Evolutionary conservation across 2,888 invertebrate genomes (phyloP).

Genomic region (Spisula solida): DNA sequence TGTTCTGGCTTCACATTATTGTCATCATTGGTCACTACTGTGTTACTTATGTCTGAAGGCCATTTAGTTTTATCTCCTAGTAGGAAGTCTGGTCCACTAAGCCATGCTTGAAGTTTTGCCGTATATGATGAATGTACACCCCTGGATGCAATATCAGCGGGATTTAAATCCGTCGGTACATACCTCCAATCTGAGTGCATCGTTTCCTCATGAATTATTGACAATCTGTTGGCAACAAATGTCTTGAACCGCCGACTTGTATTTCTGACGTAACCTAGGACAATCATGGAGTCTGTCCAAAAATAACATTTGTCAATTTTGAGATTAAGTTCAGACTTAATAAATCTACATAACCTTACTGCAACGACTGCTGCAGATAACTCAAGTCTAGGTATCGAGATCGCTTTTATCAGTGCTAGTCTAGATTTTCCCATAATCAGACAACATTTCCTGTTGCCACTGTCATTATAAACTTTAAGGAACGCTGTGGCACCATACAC

Average conservation of each 20-base stretch:
- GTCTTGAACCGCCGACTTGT: slow-evolving; percentile 36
- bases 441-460: slow-evolving; percentile 20
- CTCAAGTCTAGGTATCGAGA: slow-evolving; percentile 57
- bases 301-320: slow-evolving; percentile 18
- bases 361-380: slow-evolving; percentile 45
- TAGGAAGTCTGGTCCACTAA: neutral
- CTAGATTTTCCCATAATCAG: slow-evolving; percentile 51
- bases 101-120: slow-evolving; percentile 23
- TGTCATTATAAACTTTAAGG: slow-evolving; percentile 34
- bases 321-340: slow-evolving; percentile 29
- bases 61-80: too few relatives aligned
- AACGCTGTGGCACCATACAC: slow-evolving; percentile 45
- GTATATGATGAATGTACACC: slow-evolving; percentile 17
- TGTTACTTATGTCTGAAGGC: too few relatives aligned
- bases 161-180: slow-evolving; percentile 17
- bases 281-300: slow-evolving; percentile 47
- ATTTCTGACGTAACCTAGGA: neutral
- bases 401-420: slow-evolving; percentile 54
- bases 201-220: slow-evolving; percentile 31
- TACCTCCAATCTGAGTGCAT: slow-evolving; percentile 32
- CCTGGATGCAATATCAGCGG: slow-evolving; percentile 43
- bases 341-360: too few relatives aligned
- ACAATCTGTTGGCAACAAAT: slow-evolving; percentile 47
- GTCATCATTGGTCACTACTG: too few relatives aligned
- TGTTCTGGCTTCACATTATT: too few relatives aligned